Percentiles rank a stretch among this genome's conserved stretches.
These are phyloP conservation scores for Psilopogon haemacephalus DNA, from an alignment of 2,113 vertebrate genomes.

Conservation along the genomic window DNA sequence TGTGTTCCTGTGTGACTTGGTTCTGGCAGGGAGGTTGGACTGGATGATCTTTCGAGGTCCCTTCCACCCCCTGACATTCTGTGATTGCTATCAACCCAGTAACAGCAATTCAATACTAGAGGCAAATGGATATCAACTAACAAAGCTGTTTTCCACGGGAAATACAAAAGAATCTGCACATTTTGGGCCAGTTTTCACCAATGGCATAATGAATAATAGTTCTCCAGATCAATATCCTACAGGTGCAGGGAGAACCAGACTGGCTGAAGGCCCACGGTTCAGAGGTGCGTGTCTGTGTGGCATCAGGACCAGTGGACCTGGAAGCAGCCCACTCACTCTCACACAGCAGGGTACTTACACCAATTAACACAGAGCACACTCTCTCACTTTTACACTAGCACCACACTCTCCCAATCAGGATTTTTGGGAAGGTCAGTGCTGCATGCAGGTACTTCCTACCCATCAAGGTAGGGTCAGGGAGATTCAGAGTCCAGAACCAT, in stretches of 20 bases:
- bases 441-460: not conserved
- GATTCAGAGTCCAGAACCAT: not conserved
- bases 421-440: not conserved
- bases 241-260: not conserved
- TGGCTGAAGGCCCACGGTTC: not conserved
- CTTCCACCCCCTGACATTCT: too few relatives aligned
- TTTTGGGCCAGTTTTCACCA: not conserved
- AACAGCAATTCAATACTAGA: not conserved
- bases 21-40: too few relatives aligned
- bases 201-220: accelerated
- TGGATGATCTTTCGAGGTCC: too few relatives aligned
- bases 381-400: not conserved
- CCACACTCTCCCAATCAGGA: not conserved
- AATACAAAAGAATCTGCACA: not conserved
- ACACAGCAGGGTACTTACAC: accelerated
- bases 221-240: not conserved
- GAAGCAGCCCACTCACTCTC: not conserved
- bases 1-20: too few relatives aligned
- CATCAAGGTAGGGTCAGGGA: not conserved
- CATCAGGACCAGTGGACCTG: not conserved
- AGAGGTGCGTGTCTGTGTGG: accelerated
- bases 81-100: not conserved
- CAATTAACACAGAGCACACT: not conserved
- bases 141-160: not conserved
- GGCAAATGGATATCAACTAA: not conserved